These are phyloP conservation scores for Andrena haemorrhoa DNA, from an alignment of 2,888 invertebrate genomes.

Conservation along the genomic window DNA sequence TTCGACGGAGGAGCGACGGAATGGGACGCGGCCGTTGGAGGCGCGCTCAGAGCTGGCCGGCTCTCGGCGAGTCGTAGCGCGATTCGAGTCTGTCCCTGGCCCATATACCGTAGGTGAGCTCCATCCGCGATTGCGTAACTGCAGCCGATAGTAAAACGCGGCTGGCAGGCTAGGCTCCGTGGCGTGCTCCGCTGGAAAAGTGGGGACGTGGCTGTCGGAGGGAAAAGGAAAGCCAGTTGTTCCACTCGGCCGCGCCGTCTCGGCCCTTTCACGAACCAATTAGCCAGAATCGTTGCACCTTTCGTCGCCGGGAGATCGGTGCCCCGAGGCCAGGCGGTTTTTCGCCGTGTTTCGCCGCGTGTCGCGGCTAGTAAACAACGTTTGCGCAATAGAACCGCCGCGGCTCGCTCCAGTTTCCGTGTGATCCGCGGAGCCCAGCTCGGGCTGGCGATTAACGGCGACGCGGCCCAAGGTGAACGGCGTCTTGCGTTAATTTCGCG, in stretches of 20 bases:
- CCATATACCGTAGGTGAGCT: conserved; percentile 78
- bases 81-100: conserved; percentile 80
- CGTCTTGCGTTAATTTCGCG: conserved; percentile 11
- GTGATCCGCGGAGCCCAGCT: neutral
- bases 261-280: conserved; percentile 57
- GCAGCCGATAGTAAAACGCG: conserved; percentile 77
- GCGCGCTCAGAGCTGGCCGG: neutral
- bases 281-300: conserved; percentile 39
- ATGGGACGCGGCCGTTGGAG: too few relatives aligned
- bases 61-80: conserved; percentile 4
- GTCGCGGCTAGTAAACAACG: conserved; percentile 10
- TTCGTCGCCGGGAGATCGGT: conserved; percentile 13
- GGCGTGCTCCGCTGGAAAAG: conserved; percentile 5
- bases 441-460: conserved; percentile 19
- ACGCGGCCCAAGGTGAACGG: conserved; percentile 19
- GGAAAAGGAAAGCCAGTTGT: conserved; percentile 53
- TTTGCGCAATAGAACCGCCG: conserved; percentile 1
- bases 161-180: conserved; percentile 45
- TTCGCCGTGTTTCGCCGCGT: conserved; percentile 38
- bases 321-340: conserved; percentile 14
- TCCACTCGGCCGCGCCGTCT: conserved; percentile 47
- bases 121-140: conserved; percentile 81
- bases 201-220: neutral
- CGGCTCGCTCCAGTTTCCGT: neutral
- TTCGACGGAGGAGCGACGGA: neutral